Conservation (phyloP, 2,888 invertebrate species). For the Plusia festucae region DNA sequence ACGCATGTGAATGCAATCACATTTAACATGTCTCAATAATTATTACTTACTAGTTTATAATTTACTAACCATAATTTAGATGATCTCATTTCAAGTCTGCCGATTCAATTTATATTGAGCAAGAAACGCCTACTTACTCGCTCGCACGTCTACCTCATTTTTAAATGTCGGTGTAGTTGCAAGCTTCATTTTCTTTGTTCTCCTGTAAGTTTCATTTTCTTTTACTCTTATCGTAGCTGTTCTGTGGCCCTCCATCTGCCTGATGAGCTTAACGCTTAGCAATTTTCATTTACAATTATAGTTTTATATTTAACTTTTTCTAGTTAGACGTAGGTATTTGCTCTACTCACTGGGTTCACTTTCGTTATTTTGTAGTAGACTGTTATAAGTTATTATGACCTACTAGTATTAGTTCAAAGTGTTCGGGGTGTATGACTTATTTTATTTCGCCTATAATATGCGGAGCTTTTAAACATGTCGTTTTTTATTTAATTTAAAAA, state of each 20-base stretch:
- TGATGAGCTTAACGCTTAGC: constrained; percentile 2
- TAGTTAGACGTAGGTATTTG: background rate
- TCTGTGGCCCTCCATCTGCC: background rate
- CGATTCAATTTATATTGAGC: constrained; percentile 48
- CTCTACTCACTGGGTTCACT: constrained; percentile 8
- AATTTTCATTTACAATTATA: background rate
- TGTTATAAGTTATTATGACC: constrained; percentile 14
- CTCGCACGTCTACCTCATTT: constrained; percentile 45
- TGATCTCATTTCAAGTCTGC: constrained; percentile 57
- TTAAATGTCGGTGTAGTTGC: constrained; percentile 34
- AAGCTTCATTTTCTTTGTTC: constrained; percentile 30
- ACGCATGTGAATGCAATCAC: constrained; percentile 68
- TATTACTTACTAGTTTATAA: constrained; percentile 45
- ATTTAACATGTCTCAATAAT: constrained; percentile 44
- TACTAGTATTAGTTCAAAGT: constrained; percentile 29
- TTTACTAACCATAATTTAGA: constrained; percentile 58
- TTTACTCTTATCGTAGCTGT: background rate
- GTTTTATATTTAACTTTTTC: background rate
- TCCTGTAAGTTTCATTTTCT: constrained; percentile 13
- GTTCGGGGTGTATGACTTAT: constrained; percentile 27
- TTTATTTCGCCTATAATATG: constrained; percentile 21
- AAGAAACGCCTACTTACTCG: constrained; percentile 48
- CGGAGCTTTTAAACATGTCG: too few relatives aligned
- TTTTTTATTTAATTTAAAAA: too few relatives aligned
- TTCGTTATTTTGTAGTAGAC: constrained; percentile 20